Evolutionary conservation across 2,797 vertebrate species (phyloP).

Genomic region (Tiaroga cobitis): DNA sequence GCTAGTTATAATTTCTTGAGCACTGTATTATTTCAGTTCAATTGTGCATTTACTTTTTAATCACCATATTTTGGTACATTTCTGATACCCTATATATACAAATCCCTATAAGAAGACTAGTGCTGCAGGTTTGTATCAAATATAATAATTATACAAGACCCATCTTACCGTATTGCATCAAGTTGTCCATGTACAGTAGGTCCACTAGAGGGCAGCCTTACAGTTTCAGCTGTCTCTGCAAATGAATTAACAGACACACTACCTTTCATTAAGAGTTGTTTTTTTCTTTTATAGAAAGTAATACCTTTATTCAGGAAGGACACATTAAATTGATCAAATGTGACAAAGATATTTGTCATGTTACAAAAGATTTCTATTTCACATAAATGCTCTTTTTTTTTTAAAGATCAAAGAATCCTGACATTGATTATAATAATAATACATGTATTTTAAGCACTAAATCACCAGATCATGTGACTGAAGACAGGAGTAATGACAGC

Average conservation of each 20-base stretch:
- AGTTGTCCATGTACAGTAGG: neutral
- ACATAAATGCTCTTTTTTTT: neutral
- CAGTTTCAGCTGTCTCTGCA: neutral
- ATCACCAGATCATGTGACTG: neutral
- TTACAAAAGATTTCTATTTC: neutral
- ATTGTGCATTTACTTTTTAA: neutral
- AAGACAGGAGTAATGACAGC: too few species aligned
- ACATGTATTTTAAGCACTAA: neutral
- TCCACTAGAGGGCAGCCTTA: neutral
- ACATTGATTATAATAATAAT: neutral
- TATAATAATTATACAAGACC: neutral
- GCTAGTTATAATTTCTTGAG: neutral
- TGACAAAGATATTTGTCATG: neutral
- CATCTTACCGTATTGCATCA: neutral
- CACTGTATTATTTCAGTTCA: slow-evolving; percentile 1
- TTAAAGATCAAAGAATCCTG: neutral
- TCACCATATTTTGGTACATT: neutral
- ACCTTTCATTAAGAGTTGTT: neutral
- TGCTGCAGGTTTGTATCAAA: neutral
- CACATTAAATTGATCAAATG: neutral
- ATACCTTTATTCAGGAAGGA: neutral
- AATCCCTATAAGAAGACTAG: neutral
- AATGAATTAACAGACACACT: neutral
- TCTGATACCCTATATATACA: neutral
- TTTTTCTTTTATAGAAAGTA: neutral